These are phyloP conservation scores for Nemapogon koenigi DNA, from an alignment of 2,888 invertebrate genomes.

Conservation along the genomic window DNA sequence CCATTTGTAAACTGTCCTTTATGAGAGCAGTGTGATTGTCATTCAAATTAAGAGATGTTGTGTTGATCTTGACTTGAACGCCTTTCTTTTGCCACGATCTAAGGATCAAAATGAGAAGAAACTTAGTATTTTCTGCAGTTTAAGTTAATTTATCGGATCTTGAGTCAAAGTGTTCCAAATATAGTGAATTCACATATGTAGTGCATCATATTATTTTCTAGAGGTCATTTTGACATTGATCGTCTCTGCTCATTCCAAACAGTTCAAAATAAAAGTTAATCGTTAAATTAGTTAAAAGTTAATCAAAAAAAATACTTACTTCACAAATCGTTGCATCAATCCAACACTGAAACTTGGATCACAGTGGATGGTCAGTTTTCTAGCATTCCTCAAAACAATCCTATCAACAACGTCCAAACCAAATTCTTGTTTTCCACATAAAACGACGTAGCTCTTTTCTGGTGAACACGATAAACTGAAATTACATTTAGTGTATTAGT, in stretches of 20 bases:
- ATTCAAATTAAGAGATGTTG: background rate
- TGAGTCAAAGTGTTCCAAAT: no score
- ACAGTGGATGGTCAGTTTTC: constrained; percentile 1
- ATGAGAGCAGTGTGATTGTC: background rate
- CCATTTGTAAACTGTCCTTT: background rate
- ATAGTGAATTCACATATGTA: no score
- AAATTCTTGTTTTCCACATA: constrained; percentile 6
- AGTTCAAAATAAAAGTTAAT: no score
- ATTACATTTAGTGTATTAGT: no score
- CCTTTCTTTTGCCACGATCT: constrained; percentile 2
- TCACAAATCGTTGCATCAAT: constrained; percentile 1
- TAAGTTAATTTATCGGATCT: no score
- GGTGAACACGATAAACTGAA: constrained; percentile 2
- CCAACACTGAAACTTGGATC: constrained; percentile 1
- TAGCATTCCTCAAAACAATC: background rate
- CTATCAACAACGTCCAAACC: constrained; percentile 6
- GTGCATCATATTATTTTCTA: no score
- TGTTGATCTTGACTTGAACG: constrained; percentile 1
- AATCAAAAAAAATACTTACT: constrained; percentile 1
- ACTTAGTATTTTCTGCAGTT: no score
- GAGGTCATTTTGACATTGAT: no score
- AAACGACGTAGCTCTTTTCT: constrained; percentile 3
- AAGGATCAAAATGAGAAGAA: background rate
- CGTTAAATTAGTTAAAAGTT: no score
- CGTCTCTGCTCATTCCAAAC: no score